Conservation (phyloP, 2,888 invertebrate genomes). For the Tiliacea aurago region DNA sequence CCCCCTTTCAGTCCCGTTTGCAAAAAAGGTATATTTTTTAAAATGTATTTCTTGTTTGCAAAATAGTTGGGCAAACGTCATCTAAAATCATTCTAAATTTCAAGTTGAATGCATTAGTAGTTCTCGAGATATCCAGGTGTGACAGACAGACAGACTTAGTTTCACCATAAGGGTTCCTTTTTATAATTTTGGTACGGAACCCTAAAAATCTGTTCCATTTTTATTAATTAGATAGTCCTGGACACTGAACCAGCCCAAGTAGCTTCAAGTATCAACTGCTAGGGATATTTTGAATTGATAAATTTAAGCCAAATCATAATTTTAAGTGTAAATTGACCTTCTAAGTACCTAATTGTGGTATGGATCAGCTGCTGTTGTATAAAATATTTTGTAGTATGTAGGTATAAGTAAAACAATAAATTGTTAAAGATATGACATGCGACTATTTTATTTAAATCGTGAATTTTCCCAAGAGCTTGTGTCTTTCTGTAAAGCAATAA, state of each 20-base stretch:
- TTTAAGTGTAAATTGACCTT: neutral
- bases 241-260: neutral
- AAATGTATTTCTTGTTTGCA: too few relatives aligned
- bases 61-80: too few relatives aligned
- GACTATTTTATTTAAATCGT: slow-evolving; percentile 1
- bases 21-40: too few relatives aligned
- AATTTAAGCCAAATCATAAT: slow-evolving; percentile 2
- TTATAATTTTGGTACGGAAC: too few relatives aligned
- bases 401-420: slow-evolving; percentile 9
- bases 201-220: neutral
- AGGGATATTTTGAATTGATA: neutral
- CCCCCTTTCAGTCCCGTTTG: too few relatives aligned
- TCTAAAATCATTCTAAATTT: too few relatives aligned
- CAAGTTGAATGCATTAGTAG: too few relatives aligned
- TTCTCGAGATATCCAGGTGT: too few relatives aligned
- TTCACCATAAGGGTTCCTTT: too few relatives aligned
- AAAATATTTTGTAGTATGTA: slow-evolving; percentile 9
- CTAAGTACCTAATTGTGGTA: neutral
- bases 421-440: neutral
- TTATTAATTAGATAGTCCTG: neutral
- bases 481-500: slow-evolving; percentile 7
- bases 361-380: neutral
- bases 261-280: neutral
- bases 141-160: too few relatives aligned
- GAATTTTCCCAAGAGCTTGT: neutral